phyloP scores from a whole-genome alignment of 2,797 vertebrate species.

The Thalassophryne amazonica region DNA sequence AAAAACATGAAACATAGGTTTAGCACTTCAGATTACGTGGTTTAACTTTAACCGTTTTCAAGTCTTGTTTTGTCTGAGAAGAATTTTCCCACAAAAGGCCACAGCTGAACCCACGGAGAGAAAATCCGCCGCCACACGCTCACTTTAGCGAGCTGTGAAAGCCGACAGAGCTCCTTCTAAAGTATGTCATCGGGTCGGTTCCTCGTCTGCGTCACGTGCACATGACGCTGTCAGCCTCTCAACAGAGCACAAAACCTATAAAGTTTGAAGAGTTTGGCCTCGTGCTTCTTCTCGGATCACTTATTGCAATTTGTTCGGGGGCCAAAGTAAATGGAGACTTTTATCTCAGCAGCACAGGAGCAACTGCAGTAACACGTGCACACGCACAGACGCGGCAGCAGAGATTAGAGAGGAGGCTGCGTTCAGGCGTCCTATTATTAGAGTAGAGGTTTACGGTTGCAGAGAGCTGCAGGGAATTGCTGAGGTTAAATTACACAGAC shows the following conservation, averaged over 20 bases:
- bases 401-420: slow-evolving; percentile 73
- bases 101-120: slow-evolving; percentile 17
- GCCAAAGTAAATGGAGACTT: slow-evolving; percentile 58
- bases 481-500: slow-evolving; percentile 79
- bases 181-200: slow-evolving; percentile 20
- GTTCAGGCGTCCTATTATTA: slow-evolving; percentile 74
- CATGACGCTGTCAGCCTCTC: not conserved
- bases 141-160: not conserved
- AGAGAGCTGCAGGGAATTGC: slow-evolving; percentile 72
- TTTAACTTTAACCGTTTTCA: slow-evolving; percentile 3
- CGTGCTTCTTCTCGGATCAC: slow-evolving; percentile 10
- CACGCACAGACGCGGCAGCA: slow-evolving; percentile 46
- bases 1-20: not conserved
- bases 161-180: slow-evolving; percentile 8
- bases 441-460: slow-evolving; percentile 71
- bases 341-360: slow-evolving; percentile 66
- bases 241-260: slow-evolving; percentile 17
- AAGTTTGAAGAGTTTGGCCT: not conserved
- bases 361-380: slow-evolving; percentile 36
- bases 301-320: slow-evolving; percentile 42
- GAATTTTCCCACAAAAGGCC: slow-evolving; percentile 21
- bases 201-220: not conserved
- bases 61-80: slow-evolving; percentile 4
- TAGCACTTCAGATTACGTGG: not conserved
- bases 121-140: slow-evolving; percentile 13